Evolutionary conservation across 1,140 invertebrate genomes (phyloP), one percentile per base, ranked within the genome.

Genomic region (Pseudomyrmex gracilis): DNA sequence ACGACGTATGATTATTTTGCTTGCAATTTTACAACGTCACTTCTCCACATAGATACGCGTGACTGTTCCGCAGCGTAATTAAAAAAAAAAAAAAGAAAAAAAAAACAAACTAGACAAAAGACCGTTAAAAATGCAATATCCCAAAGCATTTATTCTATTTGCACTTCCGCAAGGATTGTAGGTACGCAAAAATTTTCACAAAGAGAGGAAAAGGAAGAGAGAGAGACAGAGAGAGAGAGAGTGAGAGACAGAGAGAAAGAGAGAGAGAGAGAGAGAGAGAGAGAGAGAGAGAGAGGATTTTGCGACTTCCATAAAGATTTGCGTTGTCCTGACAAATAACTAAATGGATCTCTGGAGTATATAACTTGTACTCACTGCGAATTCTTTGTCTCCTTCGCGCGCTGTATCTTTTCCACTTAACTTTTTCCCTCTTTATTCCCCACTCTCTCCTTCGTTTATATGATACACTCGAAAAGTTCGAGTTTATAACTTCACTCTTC

Each of bases 281-380:
- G 24, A 24, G 24, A 24, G 24, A 24, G 24, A 24, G 24, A 24
- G 24, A 24, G 4, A n/a, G 68, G 55, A 86, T 71, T 84, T 64
- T 53, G 66, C 47, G 80, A 90, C 57, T 89, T 89, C 84, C 80
- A 47, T 70, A 67, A 85, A 89, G 85, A 90, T 91, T 90, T 84
- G 78, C 87, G 82, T 87, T 86, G 71, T 78, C 57, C 73, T 86
- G 89, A 90, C 88, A 90, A 90, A 90, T 90, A 87, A 87, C 82
- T 85, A 83, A 87, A 82, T 85, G 84, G 74, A 60, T 74, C 83
- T 64, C 58, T 17, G 49, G 86, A 82, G 85, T 86, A 82, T 88
- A 88, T 86, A 89, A 89, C 76, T 87, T 71, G 70, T 73, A 78
- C 57, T 86, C 63, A 13, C 51, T 20, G 51, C 55, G 17, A 15